Evolutionary conservation across 2,888 invertebrate genomes (phyloP).

Genomic region (Branchellion lobata): DNA sequence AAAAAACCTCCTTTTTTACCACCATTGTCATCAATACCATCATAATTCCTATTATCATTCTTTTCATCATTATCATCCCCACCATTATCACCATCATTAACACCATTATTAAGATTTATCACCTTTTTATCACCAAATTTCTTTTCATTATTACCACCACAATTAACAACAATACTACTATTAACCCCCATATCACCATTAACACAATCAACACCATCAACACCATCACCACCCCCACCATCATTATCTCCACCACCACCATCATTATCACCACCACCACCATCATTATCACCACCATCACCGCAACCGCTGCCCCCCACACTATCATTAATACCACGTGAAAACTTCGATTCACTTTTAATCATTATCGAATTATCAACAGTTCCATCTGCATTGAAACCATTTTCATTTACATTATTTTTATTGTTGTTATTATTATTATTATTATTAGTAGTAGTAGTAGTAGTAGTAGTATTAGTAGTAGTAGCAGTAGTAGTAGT

Average conservation of each 20-base stretch:
- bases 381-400: too few species aligned
- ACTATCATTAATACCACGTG: background rate
- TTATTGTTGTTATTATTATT: too few species aligned
- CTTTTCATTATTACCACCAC: background rate
- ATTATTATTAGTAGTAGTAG: too few species aligned
- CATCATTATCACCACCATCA: background rate
- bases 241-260: background rate
- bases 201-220: background rate
- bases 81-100: background rate
- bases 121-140: background rate
- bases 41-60: background rate
- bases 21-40: background rate
- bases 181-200: background rate
- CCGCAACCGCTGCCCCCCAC: background rate
- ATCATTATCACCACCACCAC: background rate
- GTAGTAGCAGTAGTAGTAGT: too few species aligned
- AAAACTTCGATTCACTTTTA: background rate
- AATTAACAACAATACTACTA: background rate
- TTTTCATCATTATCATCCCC: background rate
- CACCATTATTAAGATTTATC: background rate
- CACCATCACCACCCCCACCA: background rate
- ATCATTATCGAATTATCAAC: too few species aligned
- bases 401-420: too few species aligned
- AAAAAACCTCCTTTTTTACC: background rate
- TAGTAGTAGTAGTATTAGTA: too few species aligned